Evolutionary conservation across 1,140 invertebrate genomes (phyloP), one percentile per base, ranked within the genome.

Genomic region (Dufourea novaeangliae): DNA sequence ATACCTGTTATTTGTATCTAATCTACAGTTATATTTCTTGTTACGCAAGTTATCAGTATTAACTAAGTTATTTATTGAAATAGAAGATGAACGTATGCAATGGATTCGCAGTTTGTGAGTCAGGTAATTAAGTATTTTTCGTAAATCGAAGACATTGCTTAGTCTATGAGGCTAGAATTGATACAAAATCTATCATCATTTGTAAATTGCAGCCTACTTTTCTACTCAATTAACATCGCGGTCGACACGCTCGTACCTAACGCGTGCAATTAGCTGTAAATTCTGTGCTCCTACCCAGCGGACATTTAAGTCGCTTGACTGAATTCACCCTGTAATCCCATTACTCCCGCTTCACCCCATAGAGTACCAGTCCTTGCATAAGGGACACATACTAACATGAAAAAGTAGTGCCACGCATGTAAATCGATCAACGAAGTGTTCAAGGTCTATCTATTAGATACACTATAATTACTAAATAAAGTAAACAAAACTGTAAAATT

Each of bases 251-350:
- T 80, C 41, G 59, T 54, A 50, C 20, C 59, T 77, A 81, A 81
- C 56, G 75, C 56, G 82, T 67, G 78, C 78, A 85, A 66, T 73
- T 85, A 71, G 78, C 64, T 64, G 74, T 83, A 81, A 85, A 84
- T 81, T 81, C 77, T 78, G 81, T 78, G 82, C 62, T 84, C 71
- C 68, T 81, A 70, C 73, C 69, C 64, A 64, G 76, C 66, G 73
- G 78, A 80, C 78, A 80, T 83, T 83, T 84, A 84, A 85, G 81
- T 85, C 82, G 82, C 61, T 39, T 59, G 52, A 67, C 37, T 69
- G 70, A 61, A 66, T 70, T 85, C 73, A 85, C 82, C 78, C 82
- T 84, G 74, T 81, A 78, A 85, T 85, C 83, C 79, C 57, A 73
- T 85, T 84, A 85, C 78, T 54, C 70, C 41, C 56, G 57, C 69